phyloP scores from a whole-genome alignment of 2,888 invertebrate genomes.

The Parasteatoda lunata region DNA sequence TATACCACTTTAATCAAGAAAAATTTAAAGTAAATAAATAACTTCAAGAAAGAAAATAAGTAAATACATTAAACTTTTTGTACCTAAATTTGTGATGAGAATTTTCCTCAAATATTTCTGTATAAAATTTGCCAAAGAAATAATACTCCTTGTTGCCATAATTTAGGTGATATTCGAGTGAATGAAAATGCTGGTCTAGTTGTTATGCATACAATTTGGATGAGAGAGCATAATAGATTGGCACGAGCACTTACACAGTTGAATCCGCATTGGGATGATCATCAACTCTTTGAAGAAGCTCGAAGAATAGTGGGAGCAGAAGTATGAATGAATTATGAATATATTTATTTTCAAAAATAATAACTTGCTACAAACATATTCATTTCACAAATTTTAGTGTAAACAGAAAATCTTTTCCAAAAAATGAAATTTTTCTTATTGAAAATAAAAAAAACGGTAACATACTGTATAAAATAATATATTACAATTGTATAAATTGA shows the following conservation, averaged over 20 bases:
- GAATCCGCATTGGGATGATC: slow-evolving; percentile 73
- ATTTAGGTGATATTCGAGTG: slow-evolving; percentile 72
- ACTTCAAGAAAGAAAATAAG: too few species aligned
- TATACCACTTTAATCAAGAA: too few species aligned
- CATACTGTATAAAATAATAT: too few species aligned
- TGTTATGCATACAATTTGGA: slow-evolving; percentile 73
- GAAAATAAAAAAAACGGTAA: too few species aligned
- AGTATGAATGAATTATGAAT: slow-evolving; percentile 20
- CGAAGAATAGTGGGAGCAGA: slow-evolving; percentile 72
- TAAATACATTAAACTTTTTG: background rate
- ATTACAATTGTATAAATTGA: too few species aligned
- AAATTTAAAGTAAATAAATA: too few species aligned
- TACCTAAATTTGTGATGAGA: background rate
- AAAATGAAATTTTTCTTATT: too few species aligned
- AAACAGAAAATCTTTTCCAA: too few species aligned
- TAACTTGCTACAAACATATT: too few species aligned
- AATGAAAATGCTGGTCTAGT: slow-evolving; percentile 73
- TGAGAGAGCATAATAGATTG: slow-evolving; percentile 73
- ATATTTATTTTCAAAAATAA: too few species aligned
- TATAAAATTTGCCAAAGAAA: background rate
- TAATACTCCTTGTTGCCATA: too few species aligned
- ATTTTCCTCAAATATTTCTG: background rate
- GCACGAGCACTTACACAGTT: slow-evolving; percentile 71
- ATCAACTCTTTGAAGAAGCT: slow-evolving; percentile 71
- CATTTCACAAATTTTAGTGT: too few species aligned